Conservation (phyloP, 2,797 vertebrate species). For the Silurus lanzhouensis region DNA sequence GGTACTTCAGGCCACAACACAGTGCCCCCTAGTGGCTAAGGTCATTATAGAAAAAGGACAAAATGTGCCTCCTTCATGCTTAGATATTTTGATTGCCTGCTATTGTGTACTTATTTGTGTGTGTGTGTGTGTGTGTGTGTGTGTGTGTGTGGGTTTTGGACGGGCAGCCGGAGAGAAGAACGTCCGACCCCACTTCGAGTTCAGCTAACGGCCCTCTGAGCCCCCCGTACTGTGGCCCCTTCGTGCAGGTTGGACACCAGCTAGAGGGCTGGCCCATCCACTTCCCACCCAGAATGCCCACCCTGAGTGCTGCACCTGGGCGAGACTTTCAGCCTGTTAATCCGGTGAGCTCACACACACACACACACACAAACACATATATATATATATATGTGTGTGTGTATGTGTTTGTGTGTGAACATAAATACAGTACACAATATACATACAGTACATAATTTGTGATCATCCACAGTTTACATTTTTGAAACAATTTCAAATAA, state of each 20-base stretch:
- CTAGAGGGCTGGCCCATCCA: slow-evolving; percentile 90
- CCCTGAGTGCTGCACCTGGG: slow-evolving; percentile 77
- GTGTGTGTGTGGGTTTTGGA: slow-evolving; percentile 54
- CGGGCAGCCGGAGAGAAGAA: slow-evolving; percentile 84
- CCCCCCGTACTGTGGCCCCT: slow-evolving; percentile 87
- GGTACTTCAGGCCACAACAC: slow-evolving; percentile 72
- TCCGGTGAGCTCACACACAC: slow-evolving; percentile 66
- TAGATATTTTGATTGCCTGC: no score
- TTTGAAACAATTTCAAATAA: no score
- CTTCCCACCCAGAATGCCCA: slow-evolving; percentile 84
- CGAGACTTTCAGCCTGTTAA: slow-evolving; percentile 84
- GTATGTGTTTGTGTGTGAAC: no score
- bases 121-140: background rate
- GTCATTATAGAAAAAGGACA: background rate
- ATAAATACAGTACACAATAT: no score
- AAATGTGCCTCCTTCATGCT: no score
- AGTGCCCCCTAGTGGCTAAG: slow-evolving; percentile 66
- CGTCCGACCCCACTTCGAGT: slow-evolving; percentile 78
- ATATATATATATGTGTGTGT: no score
- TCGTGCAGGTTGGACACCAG: slow-evolving; percentile 83
- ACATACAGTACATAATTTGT: no score
- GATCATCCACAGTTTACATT: no score
- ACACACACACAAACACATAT: background rate
- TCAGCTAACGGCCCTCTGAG: slow-evolving; percentile 79
- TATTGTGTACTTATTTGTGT: no score